phyloP scores from a whole-genome alignment of 2,113 vertebrate genomes.

The Panthera uncia region DNA sequence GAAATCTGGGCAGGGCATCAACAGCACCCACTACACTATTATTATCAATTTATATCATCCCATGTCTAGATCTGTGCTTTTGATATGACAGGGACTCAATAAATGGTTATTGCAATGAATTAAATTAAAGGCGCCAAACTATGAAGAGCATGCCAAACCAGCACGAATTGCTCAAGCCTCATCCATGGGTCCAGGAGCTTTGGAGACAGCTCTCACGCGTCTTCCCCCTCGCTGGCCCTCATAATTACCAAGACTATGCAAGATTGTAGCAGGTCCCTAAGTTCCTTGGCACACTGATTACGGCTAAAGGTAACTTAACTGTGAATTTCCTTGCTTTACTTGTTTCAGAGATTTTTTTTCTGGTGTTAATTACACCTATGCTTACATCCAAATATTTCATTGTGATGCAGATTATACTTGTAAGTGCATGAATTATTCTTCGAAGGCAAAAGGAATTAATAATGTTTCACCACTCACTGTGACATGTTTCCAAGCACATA shows the following conservation, averaged over 20 bases:
- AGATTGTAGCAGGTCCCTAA: background rate
- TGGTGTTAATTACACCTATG: slow-evolving; percentile 76
- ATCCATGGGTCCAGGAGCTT: background rate
- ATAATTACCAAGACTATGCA: background rate
- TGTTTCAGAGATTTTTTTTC: slow-evolving; percentile 72
- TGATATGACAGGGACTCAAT: background rate
- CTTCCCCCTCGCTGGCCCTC: slow-evolving; percentile 23
- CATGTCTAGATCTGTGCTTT: background rate
- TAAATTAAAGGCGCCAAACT: slow-evolving; percentile 31
- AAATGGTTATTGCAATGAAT: background rate
- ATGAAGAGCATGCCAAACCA: background rate
- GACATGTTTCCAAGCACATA: slow-evolving; percentile 77
- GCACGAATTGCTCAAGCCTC: background rate
- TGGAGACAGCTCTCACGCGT: background rate
- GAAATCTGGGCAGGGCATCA: background rate
- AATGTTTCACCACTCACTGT: slow-evolving; percentile 76
- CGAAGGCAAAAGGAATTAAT: slow-evolving; percentile 74
- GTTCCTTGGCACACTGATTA: slow-evolving; percentile 41
- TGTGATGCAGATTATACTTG: slow-evolving; percentile 80
- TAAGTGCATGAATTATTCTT: slow-evolving; percentile 80
- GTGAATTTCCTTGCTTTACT: slow-evolving; percentile 66
- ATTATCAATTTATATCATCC: background rate
- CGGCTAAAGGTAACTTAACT: slow-evolving; percentile 41
- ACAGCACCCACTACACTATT: background rate
- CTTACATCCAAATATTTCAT: slow-evolving; percentile 79